These are phyloP conservation scores for Xenopus borealis DNA, from an alignment of 2,113 vertebrate genomes.

Conservation along the genomic window DNA sequence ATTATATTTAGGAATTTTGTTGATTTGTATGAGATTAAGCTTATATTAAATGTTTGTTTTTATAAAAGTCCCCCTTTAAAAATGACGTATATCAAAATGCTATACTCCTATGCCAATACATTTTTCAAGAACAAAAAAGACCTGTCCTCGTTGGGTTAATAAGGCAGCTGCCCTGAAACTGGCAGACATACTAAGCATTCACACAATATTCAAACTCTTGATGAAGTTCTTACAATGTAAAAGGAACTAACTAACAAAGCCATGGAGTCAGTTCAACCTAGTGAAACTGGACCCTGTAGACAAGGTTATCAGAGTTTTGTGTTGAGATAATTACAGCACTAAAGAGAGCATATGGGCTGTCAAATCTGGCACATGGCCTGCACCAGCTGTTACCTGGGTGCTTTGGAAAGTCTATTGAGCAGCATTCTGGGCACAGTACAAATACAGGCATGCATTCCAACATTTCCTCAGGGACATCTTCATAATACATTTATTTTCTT, in stretches of 20 bases:
- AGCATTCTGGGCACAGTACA: slow-evolving; percentile 76
- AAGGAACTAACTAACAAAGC: slow-evolving; percentile 83
- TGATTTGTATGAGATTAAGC: no score
- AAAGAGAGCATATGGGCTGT: slow-evolving; percentile 98
- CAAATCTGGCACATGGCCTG: slow-evolving; percentile 83
- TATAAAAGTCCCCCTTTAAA: no score
- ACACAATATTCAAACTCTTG: slow-evolving; percentile 73
- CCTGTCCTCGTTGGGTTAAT: slow-evolving; percentile 68
- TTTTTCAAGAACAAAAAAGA: no score
- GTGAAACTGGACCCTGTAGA: slow-evolving; percentile 86
- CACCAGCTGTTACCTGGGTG: slow-evolving; percentile 96
- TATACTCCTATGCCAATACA: no score
- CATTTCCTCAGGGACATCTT: slow-evolving; percentile 71
- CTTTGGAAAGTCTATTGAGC: slow-evolving; percentile 81
- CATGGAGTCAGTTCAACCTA: slow-evolving; percentile 78
- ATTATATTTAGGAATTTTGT: no score
- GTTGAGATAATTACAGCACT: slow-evolving; percentile 98
- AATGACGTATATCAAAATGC: no score
- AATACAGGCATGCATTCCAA: slow-evolving; percentile 75
- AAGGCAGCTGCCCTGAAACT: slow-evolving; percentile 77
- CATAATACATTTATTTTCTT: slow-evolving; percentile 79
- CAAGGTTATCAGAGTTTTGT: slow-evolving; percentile 95
- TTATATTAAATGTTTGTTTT: no score
- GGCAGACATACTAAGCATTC: slow-evolving; percentile 64
- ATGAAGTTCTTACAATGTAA: slow-evolving; percentile 78